Percentiles rank a stretch among this genome's conserved stretches.
Conservation (phyloP, 2,113 vertebrate genomes). For the Bucco capensis region DNA sequence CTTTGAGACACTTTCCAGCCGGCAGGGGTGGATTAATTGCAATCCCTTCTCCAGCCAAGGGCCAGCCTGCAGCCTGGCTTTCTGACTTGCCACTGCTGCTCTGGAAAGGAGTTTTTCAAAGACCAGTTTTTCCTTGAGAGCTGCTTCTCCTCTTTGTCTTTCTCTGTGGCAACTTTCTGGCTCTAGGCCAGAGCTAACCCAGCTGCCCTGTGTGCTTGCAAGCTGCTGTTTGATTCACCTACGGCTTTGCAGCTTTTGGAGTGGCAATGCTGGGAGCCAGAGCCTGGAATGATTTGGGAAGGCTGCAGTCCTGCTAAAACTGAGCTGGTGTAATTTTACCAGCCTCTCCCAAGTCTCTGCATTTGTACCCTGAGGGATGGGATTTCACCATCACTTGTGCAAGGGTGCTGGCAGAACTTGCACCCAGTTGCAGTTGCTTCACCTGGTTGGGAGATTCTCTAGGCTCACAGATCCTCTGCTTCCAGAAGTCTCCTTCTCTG, state of each 20-base stretch:
- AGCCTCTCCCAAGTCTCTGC: not conserved
- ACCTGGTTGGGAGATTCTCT: not conserved
- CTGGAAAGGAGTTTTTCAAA: not conserved
- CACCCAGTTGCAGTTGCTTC: accelerated
- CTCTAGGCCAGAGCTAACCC: not conserved
- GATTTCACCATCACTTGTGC: accelerated
- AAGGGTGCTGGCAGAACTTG: not conserved
- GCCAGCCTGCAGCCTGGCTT: constrained; percentile 61
- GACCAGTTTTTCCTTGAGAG: not conserved
- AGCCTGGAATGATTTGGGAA: not conserved
- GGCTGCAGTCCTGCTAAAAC: not conserved
- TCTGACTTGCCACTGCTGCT: constrained; percentile 44
- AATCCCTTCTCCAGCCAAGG: not conserved
- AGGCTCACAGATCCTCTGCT: not conserved
- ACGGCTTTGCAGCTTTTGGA: not conserved
- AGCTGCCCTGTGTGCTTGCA: not conserved
- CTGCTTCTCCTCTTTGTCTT: not conserved
- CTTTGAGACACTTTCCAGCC: not conserved
- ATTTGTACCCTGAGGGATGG: not conserved
- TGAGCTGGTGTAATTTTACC: not conserved
- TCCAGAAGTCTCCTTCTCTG: too few relatives aligned
- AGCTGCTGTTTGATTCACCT: not conserved
- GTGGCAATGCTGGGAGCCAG: not conserved
- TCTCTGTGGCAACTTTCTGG: not conserved
- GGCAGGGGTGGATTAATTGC: not conserved